phyloP scores from a whole-genome alignment of 2,113 vertebrate species.

The Antidorcas marsupialis region DNA sequence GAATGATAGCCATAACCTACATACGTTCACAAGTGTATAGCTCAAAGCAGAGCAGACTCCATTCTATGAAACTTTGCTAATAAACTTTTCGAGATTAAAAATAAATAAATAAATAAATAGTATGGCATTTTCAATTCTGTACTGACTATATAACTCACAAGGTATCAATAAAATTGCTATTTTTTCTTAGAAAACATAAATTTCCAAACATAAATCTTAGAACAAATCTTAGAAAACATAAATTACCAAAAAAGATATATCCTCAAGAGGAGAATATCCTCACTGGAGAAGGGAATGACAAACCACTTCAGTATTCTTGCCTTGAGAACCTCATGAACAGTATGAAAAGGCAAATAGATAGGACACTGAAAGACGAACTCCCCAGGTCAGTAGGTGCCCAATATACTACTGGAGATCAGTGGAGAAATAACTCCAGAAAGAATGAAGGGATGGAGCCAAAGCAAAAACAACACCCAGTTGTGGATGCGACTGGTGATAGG shows the following conservation, averaged over 20 bases:
- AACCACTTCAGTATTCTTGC: too few species aligned
- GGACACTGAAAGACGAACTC: too few species aligned
- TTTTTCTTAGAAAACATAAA: neutral
- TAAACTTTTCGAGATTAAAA: neutral
- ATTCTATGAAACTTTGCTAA: neutral
- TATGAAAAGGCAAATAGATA: too few species aligned
- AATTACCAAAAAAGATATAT: neutral
- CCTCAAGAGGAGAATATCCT: neutral
- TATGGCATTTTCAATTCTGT: neutral
- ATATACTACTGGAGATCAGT: too few species aligned
- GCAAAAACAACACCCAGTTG: too few species aligned
- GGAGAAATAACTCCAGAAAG: too few species aligned
- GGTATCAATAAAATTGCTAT: neutral
- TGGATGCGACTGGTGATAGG: too few species aligned
- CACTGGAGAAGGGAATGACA: too few species aligned
- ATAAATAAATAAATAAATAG: neutral
- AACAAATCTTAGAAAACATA: neutral
- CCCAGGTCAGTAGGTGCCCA: too few species aligned
- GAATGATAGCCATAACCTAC: neutral
- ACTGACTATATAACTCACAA: neutral
- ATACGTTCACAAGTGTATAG: neutral
- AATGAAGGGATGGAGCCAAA: too few species aligned
- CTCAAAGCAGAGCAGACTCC: neutral
- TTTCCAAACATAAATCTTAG: neutral
- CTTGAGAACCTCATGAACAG: too few species aligned